Evolutionary conservation across 2,113 vertebrate species (phyloP), one percentile per base, ranked within the genome.

Genomic region (Rafetus swinhoei): DNA sequence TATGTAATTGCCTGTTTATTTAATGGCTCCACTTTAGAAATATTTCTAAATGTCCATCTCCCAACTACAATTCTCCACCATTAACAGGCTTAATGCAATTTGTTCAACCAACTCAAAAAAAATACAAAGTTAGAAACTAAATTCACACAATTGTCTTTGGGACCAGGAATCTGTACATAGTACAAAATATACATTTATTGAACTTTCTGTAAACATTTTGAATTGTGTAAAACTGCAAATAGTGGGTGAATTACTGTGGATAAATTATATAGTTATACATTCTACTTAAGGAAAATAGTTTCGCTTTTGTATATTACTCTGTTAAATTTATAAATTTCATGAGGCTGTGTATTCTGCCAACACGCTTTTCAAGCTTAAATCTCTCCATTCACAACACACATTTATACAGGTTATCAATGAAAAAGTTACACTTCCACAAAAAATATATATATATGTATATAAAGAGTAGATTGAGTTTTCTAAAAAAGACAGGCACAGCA

Each of bases 121-220:
- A 98, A 97, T 98, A 98, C 93, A 97, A 95, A 98, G 97, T 98
- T 97, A 98, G 97, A 98, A 98, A 98, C 98, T 98, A 98, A 98
- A 97, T 98, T 98, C 96, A 97, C 97, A 98, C 97, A 45, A 98
- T 98, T 98, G 98, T 98, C 98, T 98, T 98, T 98, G 98, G 96
- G 97, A 97, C 97, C 94, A 97, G 96, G 98, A 98, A 98, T 98
- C 97, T 98, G 95, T 98, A 98, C 98, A 99, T 98, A 98, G 98
- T 98, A 99, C 98, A 99, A 99, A 98, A 99, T 98, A 98, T 98
- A 99, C 98, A 98, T 98, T 98, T 98, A 98, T 98, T 98, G 98
- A 98, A 98, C 97, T 98, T 97, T 98, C 98, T 98, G 97, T 97
- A 97, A 97, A 97, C 96, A 98, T 96, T 98, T 92, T 96, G 98